Percentiles rank a stretch among this genome's conserved stretches.
These are phyloP conservation scores for Alosa sapidissima DNA, from an alignment of 2,797 vertebrate genomes.

Conservation along the genomic window DNA sequence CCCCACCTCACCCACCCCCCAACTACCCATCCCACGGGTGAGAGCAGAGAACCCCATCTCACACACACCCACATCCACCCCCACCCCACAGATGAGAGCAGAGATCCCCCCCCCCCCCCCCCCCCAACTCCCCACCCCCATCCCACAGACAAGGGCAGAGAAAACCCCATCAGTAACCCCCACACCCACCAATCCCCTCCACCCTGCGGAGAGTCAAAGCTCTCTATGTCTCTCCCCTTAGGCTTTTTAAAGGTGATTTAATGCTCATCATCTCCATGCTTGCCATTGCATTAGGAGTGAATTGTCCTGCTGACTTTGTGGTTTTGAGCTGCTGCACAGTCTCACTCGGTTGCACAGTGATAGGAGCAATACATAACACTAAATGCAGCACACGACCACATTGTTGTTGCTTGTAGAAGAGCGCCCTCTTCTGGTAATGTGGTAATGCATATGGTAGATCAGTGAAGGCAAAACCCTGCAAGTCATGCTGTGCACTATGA, in stretches of 20 bases:
- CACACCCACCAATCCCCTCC: not conserved
- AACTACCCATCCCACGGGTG: too few relatives aligned
- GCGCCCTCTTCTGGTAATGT: not conserved
- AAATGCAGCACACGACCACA: not conserved
- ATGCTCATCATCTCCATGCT: not conserved
- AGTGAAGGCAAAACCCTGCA: not conserved
- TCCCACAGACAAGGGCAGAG: too few relatives aligned
- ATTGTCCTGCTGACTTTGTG: not conserved
- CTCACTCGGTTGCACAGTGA: not conserved
- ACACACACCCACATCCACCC: not conserved
- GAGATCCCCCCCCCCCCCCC: too few relatives aligned
- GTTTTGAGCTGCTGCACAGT: not conserved
- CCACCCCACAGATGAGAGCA: too few relatives aligned
- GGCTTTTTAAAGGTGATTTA: not conserved
- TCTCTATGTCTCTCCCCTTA: not conserved
- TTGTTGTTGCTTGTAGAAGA: slow-evolving; percentile 16
- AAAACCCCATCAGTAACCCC: too few relatives aligned
- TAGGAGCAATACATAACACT: not conserved
- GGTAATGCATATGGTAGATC: not conserved
- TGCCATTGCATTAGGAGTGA: not conserved
- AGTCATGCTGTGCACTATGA: not conserved
- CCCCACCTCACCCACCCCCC: too few relatives aligned
- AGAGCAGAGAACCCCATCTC: too few relatives aligned
- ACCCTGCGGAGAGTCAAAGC: not conserved
- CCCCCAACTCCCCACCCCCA: too few relatives aligned